Percentiles rank a stretch among this genome's conserved stretches.
Conservation (phyloP, 2,888 invertebrate genomes). For the Drosophila birchii region DNA sequence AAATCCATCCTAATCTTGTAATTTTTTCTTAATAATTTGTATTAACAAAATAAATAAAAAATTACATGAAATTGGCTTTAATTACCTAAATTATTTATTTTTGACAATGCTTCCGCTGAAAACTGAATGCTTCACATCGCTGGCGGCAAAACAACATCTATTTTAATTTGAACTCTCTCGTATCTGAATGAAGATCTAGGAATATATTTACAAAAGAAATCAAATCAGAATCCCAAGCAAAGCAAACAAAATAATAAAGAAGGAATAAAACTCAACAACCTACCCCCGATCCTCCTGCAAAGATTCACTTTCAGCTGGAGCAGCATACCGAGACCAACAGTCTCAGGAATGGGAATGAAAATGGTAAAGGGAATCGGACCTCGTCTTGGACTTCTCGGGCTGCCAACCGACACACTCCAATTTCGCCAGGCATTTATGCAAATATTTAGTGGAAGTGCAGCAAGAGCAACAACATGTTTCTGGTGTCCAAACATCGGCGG, state of each 20-base stretch:
- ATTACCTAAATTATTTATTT: background rate
- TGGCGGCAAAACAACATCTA: too few species aligned
- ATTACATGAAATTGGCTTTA: background rate
- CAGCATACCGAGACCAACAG: slow-evolving; percentile 1
- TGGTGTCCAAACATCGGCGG: slow-evolving; percentile 5
- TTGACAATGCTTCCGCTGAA: slow-evolving; percentile 2
- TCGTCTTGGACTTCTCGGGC: background rate
- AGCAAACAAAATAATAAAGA: background rate
- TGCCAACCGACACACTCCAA: slow-evolving; percentile 6
- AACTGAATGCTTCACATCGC: background rate
- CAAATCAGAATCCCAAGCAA: background rate
- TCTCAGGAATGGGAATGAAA: background rate
- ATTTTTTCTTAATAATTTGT: too few species aligned
- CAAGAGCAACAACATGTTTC: slow-evolving; percentile 5
- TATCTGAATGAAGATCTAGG: background rate
- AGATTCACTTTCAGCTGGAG: slow-evolving; percentile 11
- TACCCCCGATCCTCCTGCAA: background rate
- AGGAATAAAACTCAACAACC: background rate
- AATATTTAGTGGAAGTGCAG: slow-evolving; percentile 19
- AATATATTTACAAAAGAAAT: slow-evolving; percentile 6
- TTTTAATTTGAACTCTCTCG: background rate
- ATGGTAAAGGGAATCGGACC: background rate
- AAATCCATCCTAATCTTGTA: too few species aligned
- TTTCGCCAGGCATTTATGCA: slow-evolving; percentile 27
- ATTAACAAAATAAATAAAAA: background rate